Conservation (phyloP, 2,797 vertebrate genomes). For the Miichthys miiuy region DNA sequence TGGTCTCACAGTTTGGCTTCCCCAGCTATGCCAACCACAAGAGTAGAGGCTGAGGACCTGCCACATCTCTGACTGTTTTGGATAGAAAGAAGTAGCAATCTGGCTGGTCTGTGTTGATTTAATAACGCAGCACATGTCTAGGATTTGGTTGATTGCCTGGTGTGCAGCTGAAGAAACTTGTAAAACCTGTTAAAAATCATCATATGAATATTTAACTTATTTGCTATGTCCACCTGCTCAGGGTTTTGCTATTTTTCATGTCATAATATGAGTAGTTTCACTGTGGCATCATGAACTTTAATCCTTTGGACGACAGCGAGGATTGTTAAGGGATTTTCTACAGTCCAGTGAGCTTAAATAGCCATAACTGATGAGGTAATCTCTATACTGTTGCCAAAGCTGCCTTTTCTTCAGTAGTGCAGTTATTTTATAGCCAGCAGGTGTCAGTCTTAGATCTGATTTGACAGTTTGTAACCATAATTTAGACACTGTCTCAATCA, state of each 20-base stretch:
- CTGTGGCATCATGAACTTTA: not conserved
- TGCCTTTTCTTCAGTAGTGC: conserved; percentile 17
- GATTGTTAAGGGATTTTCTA: not conserved
- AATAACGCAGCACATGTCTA: not conserved
- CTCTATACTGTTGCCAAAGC: conserved; percentile 21
- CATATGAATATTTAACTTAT: not conserved
- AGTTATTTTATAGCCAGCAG: conserved; percentile 18
- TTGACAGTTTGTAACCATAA: not conserved
- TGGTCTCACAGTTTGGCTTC: conserved; percentile 97
- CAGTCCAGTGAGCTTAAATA: not conserved
- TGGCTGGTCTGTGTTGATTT: conserved; percentile 25
- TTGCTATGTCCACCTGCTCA: not conserved
- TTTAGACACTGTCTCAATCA: not conserved
- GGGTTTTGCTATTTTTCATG: not conserved
- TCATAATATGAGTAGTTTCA: conserved; percentile 15
- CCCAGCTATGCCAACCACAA: conserved; percentile 95
- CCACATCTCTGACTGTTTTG: not conserved
- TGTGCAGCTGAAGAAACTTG: not conserved
- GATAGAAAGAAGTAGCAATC: not conserved
- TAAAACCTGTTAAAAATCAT: not conserved
- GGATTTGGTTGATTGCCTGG: not conserved
- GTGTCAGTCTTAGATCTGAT: conserved; percentile 1
- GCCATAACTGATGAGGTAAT: conserved; percentile 18
- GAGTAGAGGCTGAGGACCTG: conserved; percentile 83
- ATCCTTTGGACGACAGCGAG: not conserved